Base-by-base conservation (phyloP, 2,113 vertebrate genomes). In the Rhinichthys klamathensis region DNA sequence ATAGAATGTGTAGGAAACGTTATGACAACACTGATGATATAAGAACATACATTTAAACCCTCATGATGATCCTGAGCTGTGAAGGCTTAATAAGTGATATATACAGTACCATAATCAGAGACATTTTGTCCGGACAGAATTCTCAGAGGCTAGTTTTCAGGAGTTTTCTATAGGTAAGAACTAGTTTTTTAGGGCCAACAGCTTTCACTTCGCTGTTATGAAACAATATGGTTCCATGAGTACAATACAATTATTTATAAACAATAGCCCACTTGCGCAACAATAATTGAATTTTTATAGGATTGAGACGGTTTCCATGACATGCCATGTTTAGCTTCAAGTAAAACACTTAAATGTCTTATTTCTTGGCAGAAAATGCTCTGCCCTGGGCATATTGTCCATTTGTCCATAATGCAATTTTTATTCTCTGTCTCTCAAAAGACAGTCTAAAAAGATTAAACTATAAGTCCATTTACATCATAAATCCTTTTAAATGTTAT, bases 401-500 rank as follows among this genome's bases (percentile, higher is more conserved):
- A 72, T 83, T 83, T 73, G 46, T 85, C 73, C 82, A 69, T 79
- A 80, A 35, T 63, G 60, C 54, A 46, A 30, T 88, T 77, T 78
- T 58, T 67, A 41, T 83, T 27, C 44, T 65, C 60, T 77, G 72
- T 88, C 35, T 65, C 61, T 44, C 73, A 54, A 65, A 83, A 80
- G 27, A 46, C 63, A 80, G 51, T 35, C 49, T 83, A 85, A 83
- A 38, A 63, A 56, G 35, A 86, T 83, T 85, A 54, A 83, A 80
- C 16, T 74, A 8, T 11, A 54, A 60, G 58, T 54, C 60, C 63
- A 65, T 85, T 73, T 78, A 56, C 44, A 76, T 87, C 60, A 38
- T 73, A 80, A 87, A 80, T 86, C 85, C 85, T 67, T 49, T 76
- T n/a, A 75, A 85, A 81, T 69, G 70, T 82, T 30, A 30, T 76